These are phyloP conservation scores for Scaeva pyrastri DNA, from an alignment of 2,888 invertebrate genomes.

Conservation along the genomic window DNA sequence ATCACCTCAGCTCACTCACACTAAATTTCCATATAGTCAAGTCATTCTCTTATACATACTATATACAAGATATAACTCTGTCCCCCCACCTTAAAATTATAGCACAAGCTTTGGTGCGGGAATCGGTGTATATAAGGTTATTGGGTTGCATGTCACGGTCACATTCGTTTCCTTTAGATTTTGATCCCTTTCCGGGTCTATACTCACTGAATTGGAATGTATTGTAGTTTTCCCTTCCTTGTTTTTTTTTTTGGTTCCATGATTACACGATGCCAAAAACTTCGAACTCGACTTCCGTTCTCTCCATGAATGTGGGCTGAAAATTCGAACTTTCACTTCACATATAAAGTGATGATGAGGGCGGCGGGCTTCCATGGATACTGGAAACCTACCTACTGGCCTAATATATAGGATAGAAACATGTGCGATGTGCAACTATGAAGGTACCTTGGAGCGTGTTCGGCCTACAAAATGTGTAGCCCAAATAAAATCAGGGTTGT, in stretches of 20 bases:
- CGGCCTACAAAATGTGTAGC: constrained; percentile 55
- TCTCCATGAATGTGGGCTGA: constrained; percentile 27
- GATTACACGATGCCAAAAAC: constrained; percentile 30
- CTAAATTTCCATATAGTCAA: constrained; percentile 7
- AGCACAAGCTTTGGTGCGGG: too few relatives aligned
- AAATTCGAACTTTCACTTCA: constrained; percentile 48
- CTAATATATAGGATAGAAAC: constrained; percentile 16
- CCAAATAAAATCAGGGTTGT: neutral
- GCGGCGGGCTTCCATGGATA: constrained; percentile 35
- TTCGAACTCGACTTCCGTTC: constrained; percentile 22
- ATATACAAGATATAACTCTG: too few relatives aligned
- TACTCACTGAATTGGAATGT: constrained; percentile 2
- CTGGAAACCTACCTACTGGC: neutral
- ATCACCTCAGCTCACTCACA: too few relatives aligned
- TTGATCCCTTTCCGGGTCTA: constrained; percentile 14
- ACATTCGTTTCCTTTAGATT: constrained; percentile 61
- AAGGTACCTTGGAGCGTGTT: constrained; percentile 46
- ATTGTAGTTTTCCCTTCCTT: neutral
- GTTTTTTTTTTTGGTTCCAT: constrained; percentile 18
- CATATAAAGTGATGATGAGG: constrained; percentile 25
- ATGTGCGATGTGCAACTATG: constrained; percentile 35
- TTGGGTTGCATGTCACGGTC: constrained; percentile 73
- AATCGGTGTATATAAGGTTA: constrained; percentile 10
- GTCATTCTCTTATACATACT: neutral
- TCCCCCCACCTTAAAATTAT: neutral